Evolutionary conservation across 2,113 vertebrate genomes (phyloP).

Genomic region (Pao palembangensis): DNA sequence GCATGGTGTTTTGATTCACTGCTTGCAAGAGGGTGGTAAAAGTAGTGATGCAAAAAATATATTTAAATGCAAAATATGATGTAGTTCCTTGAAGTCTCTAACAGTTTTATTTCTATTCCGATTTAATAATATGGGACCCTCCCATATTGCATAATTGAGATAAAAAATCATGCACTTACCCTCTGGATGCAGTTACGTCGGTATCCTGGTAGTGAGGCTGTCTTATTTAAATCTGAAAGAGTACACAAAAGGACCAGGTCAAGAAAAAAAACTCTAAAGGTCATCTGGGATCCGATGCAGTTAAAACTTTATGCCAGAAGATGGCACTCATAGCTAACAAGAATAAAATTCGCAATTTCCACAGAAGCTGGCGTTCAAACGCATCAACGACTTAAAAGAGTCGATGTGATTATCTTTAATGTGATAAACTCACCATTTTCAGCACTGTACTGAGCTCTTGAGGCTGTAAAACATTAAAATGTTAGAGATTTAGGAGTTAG

Average conservation of each 20-base stretch:
- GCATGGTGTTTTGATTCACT: too few relatives aligned
- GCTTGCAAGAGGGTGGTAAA: too few relatives aligned
- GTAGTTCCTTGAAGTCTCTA: too few relatives aligned
- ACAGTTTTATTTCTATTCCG: too few relatives aligned
- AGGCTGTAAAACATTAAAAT: slow-evolving; percentile 75
- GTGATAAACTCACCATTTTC: slow-evolving; percentile 84
- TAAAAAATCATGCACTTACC: slow-evolving; percentile 68
- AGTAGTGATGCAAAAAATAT: too few relatives aligned
- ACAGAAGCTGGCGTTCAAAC: slow-evolving; percentile 12
- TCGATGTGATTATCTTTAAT: background rate
- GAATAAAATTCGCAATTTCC: background rate
- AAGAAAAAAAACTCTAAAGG: background rate
- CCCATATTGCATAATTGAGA: background rate
- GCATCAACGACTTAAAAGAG: background rate
- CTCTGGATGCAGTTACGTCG: slow-evolving; percentile 91
- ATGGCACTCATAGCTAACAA: slow-evolving; percentile 48
- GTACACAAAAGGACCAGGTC: background rate
- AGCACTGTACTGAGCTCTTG: slow-evolving; percentile 82
- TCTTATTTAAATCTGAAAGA: slow-evolving; percentile 89
- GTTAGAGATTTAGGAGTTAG: background rate
- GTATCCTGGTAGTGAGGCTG: slow-evolving; percentile 92
- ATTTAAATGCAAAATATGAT: too few relatives aligned
- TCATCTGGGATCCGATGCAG: background rate
- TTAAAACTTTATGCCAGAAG: slow-evolving; percentile 46
- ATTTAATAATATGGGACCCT: too few relatives aligned